phyloP scores from a whole-genome alignment of 2,888 invertebrate species.

The Scotopteryx bipunctaria region DNA sequence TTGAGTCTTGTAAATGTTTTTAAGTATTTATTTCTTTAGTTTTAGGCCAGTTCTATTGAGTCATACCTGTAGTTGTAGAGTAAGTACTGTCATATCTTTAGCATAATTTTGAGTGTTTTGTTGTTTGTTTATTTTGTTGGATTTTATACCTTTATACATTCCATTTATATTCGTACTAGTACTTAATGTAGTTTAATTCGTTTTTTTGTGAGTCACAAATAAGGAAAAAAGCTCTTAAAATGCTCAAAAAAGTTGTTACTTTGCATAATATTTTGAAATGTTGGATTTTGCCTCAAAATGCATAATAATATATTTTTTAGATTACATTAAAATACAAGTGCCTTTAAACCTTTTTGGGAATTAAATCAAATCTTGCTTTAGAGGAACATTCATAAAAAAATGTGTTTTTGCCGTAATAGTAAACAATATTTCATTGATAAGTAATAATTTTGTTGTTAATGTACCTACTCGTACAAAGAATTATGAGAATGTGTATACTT shows the following conservation, averaged over 20 bases:
- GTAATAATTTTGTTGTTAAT: too few relatives aligned
- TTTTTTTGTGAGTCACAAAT: conserved; percentile 5
- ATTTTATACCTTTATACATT: conserved; percentile 67
- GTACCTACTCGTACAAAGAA: conserved; percentile 66
- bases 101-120: conserved; percentile 62
- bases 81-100: conserved; percentile 45
- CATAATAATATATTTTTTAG: not conserved
- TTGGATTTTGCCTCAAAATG: conserved; percentile 8
- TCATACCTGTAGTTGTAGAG: conserved; percentile 55
- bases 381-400: too few relatives aligned
- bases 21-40: conserved; percentile 78
- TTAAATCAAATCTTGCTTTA: too few relatives aligned
- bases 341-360: not conserved
- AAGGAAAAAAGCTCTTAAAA: conserved; percentile 7
- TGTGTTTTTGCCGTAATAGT: too few relatives aligned
- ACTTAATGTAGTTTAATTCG: conserved; percentile 21
- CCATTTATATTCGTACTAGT: conserved; percentile 52
- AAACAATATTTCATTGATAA: too few relatives aligned
- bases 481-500: conserved; percentile 56
- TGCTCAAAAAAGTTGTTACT: not conserved
- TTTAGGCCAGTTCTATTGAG: conserved; percentile 79
- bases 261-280: conserved; percentile 6
- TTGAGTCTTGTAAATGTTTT: conserved; percentile 39
- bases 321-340: not conserved
- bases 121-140: conserved; percentile 71